Evolutionary conservation across 2,797 vertebrate genomes (phyloP).

Genomic region (Harpagifer antarcticus): DNA sequence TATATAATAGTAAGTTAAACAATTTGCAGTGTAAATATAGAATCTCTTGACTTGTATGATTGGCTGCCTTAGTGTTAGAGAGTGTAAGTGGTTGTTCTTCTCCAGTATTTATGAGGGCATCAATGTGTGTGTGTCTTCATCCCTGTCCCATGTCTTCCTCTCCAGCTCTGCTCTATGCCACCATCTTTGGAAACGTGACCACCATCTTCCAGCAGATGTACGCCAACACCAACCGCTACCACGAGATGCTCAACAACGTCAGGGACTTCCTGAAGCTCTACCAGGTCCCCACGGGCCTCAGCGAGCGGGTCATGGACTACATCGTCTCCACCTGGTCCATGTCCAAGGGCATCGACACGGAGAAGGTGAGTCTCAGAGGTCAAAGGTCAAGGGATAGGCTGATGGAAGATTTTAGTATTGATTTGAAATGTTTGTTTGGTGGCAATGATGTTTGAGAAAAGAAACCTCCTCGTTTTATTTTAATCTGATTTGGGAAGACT

Average conservation of each 20-base stretch:
- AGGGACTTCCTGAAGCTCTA: slow-evolving; percentile 97
- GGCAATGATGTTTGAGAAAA: neutral
- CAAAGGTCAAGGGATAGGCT: neutral
- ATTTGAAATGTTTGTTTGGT: neutral
- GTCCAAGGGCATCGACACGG: slow-evolving; percentile 98
- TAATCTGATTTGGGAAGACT: too few relatives aligned
- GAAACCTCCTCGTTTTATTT: neutral
- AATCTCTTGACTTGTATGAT: neutral
- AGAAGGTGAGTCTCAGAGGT: slow-evolving; percentile 87
- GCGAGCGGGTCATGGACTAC: slow-evolving; percentile 98
- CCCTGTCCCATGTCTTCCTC: neutral
- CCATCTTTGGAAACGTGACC: slow-evolving; percentile 98
- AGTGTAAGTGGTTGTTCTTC: slow-evolving; percentile 2
- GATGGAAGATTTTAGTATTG: neutral
- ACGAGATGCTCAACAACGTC: slow-evolving; percentile 98
- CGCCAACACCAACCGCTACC: slow-evolving; percentile 98
- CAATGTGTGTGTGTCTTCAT: neutral
- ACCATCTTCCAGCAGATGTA: slow-evolving; percentile 99
- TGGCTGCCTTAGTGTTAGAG: neutral
- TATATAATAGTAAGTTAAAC: too few relatives aligned
- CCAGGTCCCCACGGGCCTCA: slow-evolving; percentile 97
- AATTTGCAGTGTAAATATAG: neutral
- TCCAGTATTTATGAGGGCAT: neutral
- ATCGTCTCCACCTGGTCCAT: slow-evolving; percentile 99
- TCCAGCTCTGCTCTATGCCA: slow-evolving; percentile 96